These are phyloP conservation scores for Hyposoter didymator DNA, from an alignment of 2,888 invertebrate species.

Conservation along the genomic window DNA sequence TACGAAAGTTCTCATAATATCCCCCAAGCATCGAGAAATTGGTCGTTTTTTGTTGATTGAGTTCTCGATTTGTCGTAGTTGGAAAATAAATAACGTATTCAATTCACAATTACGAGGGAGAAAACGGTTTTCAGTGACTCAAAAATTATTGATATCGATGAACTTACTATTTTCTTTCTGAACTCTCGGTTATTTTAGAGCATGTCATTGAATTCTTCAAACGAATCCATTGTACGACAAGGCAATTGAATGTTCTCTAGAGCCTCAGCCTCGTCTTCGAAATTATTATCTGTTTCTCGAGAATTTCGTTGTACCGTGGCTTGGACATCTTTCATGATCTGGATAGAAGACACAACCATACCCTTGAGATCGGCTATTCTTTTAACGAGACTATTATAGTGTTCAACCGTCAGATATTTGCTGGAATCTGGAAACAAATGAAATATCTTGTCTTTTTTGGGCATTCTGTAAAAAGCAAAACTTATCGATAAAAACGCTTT, in stretches of 20 bases:
- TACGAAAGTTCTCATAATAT: constrained; percentile 26
- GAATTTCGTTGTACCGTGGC: constrained; percentile 16
- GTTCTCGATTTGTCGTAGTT: constrained; percentile 17
- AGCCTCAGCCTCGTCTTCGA: constrained; percentile 26
- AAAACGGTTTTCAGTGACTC: not conserved
- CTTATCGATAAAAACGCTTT: constrained; percentile 27
- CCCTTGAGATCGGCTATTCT: constrained; percentile 30
- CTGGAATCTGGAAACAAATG: constrained; percentile 29
- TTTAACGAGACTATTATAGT: constrained; percentile 27
- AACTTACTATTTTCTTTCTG: constrained; percentile 26
- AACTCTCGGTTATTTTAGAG: constrained; percentile 33
- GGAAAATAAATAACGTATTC: constrained; percentile 3
- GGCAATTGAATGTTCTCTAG: constrained; percentile 26
- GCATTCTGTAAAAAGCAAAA: constrained; percentile 17
- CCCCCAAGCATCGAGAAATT: constrained; percentile 25
- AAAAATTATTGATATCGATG: constrained; percentile 14
- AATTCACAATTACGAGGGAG: constrained; percentile 18
- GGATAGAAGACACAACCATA: constrained; percentile 21
- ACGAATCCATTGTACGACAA: constrained; percentile 26
- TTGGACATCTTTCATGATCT: constrained; percentile 31
- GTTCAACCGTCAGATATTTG: constrained; percentile 31
- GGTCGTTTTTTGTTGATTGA: constrained; percentile 31
- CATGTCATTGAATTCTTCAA: constrained; percentile 25
- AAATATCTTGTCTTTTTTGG: constrained; percentile 16
- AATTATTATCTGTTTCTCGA: constrained; percentile 19